phyloP scores from a whole-genome alignment of 2,888 invertebrate species.

The Philaethria dido region DNA sequence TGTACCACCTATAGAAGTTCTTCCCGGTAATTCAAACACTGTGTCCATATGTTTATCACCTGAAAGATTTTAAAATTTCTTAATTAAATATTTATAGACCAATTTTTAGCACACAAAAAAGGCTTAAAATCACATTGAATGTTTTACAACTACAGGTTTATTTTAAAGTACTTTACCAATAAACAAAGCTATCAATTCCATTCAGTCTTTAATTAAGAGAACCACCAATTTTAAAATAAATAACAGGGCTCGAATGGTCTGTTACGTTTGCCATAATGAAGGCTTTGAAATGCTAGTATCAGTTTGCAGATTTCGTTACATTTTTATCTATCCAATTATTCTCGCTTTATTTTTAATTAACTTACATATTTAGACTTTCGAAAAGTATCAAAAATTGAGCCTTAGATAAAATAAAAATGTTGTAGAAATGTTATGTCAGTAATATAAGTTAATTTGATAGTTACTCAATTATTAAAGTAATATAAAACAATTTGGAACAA shows the following conservation, averaged over 20 bases:
- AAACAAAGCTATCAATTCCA: constrained; percentile 27
- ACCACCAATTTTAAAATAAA: constrained; percentile 31
- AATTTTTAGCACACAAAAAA: background rate
- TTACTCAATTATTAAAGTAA: background rate
- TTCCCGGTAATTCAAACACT: constrained; percentile 86
- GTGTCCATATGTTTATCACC: constrained; percentile 85
- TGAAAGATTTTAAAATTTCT: constrained; percentile 42
- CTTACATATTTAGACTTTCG: too few relatives aligned
- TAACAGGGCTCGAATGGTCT: constrained; percentile 9
- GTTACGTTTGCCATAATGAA: constrained; percentile 22
- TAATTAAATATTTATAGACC: background rate
- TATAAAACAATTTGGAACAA: background rate
- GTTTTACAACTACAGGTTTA: constrained; percentile 2
- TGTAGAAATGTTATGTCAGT: too few relatives aligned
- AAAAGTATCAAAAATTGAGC: too few relatives aligned
- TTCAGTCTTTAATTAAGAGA: constrained; percentile 22
- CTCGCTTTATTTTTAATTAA: background rate
- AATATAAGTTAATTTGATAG: too few relatives aligned
- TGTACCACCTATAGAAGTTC: constrained; percentile 87
- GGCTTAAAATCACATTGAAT: background rate
- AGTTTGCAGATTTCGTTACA: constrained; percentile 9
- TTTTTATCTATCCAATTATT: background rate
- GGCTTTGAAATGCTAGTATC: constrained; percentile 16
- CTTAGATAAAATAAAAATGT: background rate
- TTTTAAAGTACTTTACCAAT: constrained; percentile 12